phyloP scores from a whole-genome alignment of 1,140 invertebrate species.

The Anagrus nilaparvatae region DNA sequence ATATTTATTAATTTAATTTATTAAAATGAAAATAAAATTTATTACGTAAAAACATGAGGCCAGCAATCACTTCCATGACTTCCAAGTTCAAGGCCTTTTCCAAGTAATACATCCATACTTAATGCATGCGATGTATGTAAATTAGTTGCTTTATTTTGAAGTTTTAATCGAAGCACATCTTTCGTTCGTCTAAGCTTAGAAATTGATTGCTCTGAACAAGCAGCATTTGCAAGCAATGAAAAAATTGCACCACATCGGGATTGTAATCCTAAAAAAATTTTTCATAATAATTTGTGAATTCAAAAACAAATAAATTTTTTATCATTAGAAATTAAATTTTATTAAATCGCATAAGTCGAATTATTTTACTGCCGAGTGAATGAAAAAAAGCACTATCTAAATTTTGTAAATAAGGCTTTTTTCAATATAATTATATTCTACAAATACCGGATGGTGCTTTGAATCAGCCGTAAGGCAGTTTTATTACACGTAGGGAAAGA shows the following conservation, averaged over 20 bases:
- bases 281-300: background rate
- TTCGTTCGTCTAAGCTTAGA: slow-evolving; percentile 38
- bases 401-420: no score
- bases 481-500: no score
- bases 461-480: no score
- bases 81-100: slow-evolving; percentile 75
- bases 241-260: slow-evolving; percentile 74
- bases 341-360: background rate
- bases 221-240: slow-evolving; percentile 64
- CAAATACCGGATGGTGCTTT: no score
- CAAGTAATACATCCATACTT: slow-evolving; percentile 77
- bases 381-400: background rate
- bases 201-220: slow-evolving; percentile 54
- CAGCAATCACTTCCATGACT: slow-evolving; percentile 86
- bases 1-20: no score
- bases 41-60: slow-evolving; percentile 82
- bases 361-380: background rate
- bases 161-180: slow-evolving; percentile 36
- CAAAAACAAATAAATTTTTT: background rate
- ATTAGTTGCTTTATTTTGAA: slow-evolving; percentile 51
- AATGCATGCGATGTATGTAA: slow-evolving; percentile 75
- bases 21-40: slow-evolving; percentile 3
- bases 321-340: background rate
- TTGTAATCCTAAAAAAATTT: slow-evolving; percentile 53
- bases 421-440: no score